phyloP scores from a whole-genome alignment of 2,888 invertebrate genomes.

The Matsumyia berberina region DNA sequence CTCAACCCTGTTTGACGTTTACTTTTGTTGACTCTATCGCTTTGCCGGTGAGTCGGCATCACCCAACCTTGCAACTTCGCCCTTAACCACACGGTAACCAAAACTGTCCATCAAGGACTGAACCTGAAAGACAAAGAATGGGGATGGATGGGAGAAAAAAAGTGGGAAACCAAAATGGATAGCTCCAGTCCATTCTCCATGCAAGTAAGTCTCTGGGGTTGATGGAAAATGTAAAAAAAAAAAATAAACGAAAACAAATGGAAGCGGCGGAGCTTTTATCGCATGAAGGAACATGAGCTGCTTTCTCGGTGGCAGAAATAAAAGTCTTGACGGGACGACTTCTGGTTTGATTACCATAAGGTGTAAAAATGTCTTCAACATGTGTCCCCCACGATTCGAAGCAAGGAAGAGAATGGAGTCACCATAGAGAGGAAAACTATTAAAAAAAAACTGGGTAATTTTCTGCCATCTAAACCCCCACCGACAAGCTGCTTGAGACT shows the following conservation, averaged over 20 bases:
- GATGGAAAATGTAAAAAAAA: slow-evolving; percentile 28
- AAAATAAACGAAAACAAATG: neutral
- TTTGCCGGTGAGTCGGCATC: neutral
- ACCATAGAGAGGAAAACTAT: neutral
- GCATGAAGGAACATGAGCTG: no score
- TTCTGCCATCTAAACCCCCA: slow-evolving; percentile 7
- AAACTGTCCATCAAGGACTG: no score
- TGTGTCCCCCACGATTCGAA: slow-evolving; percentile 16
- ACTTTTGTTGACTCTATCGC: slow-evolving; percentile 37
- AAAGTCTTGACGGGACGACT: slow-evolving; percentile 30
- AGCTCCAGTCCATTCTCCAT: neutral
- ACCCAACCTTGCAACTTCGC: neutral
- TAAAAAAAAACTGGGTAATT: slow-evolving; percentile 29
- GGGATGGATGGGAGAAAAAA: neutral
- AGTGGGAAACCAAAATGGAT: slow-evolving; percentile 38
- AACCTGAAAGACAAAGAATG: no score
- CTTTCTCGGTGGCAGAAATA: slow-evolving; percentile 13
- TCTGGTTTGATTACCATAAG: slow-evolving; percentile 67
- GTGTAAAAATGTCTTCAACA: slow-evolving; percentile 49
- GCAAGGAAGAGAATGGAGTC: slow-evolving; percentile 7
- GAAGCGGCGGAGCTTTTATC: no score
- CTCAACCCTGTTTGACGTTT: slow-evolving; percentile 36
- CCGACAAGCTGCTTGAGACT: slow-evolving; percentile 27
- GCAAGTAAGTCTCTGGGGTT: slow-evolving; percentile 12
- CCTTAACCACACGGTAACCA: slow-evolving; percentile 13